These are phyloP conservation scores for Sphaeridia pumilis DNA, from an alignment of 2,888 invertebrate genomes.

Conservation along the genomic window DNA sequence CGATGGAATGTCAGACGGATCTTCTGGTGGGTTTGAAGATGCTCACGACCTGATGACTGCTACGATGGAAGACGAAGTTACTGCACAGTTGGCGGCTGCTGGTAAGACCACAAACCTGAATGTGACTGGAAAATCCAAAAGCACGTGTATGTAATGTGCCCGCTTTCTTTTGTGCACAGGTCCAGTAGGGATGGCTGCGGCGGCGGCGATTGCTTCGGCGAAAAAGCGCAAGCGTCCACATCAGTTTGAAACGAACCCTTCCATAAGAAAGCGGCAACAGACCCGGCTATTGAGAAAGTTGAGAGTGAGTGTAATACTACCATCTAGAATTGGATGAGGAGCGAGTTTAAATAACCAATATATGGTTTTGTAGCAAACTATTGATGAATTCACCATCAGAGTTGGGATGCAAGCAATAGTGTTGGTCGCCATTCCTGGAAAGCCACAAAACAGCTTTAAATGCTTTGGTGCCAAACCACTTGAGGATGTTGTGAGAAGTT, in stretches of 20 bases:
- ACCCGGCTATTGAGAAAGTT: constrained; percentile 79
- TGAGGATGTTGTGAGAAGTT: constrained; percentile 81
- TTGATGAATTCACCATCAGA: constrained; percentile 91
- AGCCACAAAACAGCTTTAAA: constrained; percentile 89
- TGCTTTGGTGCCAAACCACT: constrained; percentile 94
- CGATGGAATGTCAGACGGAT: constrained; percentile 66
- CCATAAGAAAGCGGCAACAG: constrained; percentile 88
- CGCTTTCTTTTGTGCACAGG: constrained; percentile 45
- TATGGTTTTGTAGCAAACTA: constrained; percentile 65
- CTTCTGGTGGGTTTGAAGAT: constrained; percentile 56
- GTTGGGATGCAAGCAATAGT: constrained; percentile 96
- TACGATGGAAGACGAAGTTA: constrained; percentile 84
- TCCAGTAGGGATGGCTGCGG: constrained; percentile 90
- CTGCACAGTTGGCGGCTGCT: constrained; percentile 89
- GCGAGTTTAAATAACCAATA: not conserved
- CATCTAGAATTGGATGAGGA: not conserved
- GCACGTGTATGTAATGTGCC: too few species aligned
- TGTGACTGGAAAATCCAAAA: too few species aligned
- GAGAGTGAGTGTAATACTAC: constrained; percentile 45
- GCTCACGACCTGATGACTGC: constrained; percentile 69
- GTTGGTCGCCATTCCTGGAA: constrained; percentile 88
- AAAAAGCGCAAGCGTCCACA: constrained; percentile 91
- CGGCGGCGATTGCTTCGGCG: constrained; percentile 89
- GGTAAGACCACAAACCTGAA: constrained; percentile 48
- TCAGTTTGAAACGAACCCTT: constrained; percentile 94